Percentiles rank a stretch among this genome's conserved stretches.
Evolutionary conservation across 1,140 invertebrate species (phyloP).

Genomic region (Melipona quadrifasciata): DNA sequence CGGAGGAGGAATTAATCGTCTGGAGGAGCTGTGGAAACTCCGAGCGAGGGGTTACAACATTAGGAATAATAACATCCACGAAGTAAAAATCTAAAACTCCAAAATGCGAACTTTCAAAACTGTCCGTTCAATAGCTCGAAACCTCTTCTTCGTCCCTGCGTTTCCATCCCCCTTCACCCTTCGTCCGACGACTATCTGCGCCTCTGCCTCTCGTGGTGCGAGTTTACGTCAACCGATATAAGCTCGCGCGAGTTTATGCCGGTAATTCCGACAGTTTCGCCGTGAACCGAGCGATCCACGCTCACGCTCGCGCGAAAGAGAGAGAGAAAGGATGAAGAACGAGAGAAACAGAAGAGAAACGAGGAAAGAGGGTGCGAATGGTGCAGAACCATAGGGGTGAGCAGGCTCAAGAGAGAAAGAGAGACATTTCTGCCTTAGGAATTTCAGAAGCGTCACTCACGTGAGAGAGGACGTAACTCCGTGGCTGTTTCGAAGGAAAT

Average conservation of each 20-base stretch:
- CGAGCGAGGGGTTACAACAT: too few species aligned
- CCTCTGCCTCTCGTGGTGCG: conserved; percentile 15
- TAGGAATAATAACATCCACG: too few species aligned
- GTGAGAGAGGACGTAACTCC: conserved; percentile 65
- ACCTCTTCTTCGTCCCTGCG: not conserved
- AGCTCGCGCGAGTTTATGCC: conserved; percentile 71
- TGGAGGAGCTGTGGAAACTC: too few species aligned
- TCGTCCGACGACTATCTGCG: not conserved
- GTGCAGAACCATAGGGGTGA: not conserved
- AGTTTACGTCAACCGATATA: conserved; percentile 77
- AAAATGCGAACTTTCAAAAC: too few species aligned
- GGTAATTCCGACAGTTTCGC: conserved; percentile 74
- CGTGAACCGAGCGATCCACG: conserved; percentile 55
- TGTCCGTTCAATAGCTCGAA: not conserved
- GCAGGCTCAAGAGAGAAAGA: not conserved
- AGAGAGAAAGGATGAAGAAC: not conserved
- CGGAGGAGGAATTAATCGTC: too few species aligned
- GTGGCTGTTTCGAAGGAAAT: conserved; percentile 74
- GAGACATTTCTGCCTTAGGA: conserved; percentile 64
- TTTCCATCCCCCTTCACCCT: too few species aligned
- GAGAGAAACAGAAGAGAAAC: not conserved
- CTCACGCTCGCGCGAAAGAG: not conserved
- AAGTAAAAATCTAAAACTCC: too few species aligned
- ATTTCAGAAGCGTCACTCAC: conserved; percentile 76
- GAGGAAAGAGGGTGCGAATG: not conserved